These are phyloP conservation scores for Porites lobata DNA, from an alignment of 92 coral and sea anemone genomes.

Conservation along the genomic window DNA sequence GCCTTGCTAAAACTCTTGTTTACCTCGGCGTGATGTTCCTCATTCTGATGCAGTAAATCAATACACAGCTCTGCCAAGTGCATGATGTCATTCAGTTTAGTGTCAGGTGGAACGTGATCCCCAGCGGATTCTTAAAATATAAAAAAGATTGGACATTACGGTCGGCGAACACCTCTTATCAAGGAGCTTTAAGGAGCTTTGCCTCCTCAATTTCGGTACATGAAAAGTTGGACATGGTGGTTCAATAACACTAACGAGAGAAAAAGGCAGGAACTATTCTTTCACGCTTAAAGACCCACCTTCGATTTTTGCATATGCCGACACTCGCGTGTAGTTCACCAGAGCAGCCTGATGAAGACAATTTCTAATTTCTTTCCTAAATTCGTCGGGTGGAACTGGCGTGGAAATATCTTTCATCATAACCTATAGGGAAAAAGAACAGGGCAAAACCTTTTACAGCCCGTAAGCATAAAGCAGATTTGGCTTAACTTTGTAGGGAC, in stretches of 20 bases:
- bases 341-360: slow-evolving; percentile 97
- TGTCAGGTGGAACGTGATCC: slow-evolving; percentile 73
- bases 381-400: slow-evolving; percentile 96
- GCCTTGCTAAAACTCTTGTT: not conserved
- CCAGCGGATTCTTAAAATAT: slow-evolving; percentile 67
- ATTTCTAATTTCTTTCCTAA: slow-evolving; percentile 85
- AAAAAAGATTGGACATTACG: not conserved
- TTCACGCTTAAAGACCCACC: slow-evolving; percentile 48
- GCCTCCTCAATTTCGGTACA: no score
- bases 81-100: slow-evolving; percentile 82
- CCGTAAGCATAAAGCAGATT: no score
- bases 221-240: no score
- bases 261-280: no score
- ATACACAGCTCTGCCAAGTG: slow-evolving; percentile 94
- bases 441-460: no score
- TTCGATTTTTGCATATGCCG: slow-evolving; percentile 94
- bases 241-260: not conserved
- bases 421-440: slow-evolving; percentile 60
- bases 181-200: no score
- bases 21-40: slow-evolving; percentile 98
- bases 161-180: not conserved
- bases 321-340: slow-evolving; percentile 95
- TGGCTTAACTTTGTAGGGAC: no score
- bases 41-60: slow-evolving; percentile 96
- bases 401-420: slow-evolving; percentile 99